Conservation (phyloP, 2,113 vertebrate genomes). For the Clarias batrachus region DNA sequence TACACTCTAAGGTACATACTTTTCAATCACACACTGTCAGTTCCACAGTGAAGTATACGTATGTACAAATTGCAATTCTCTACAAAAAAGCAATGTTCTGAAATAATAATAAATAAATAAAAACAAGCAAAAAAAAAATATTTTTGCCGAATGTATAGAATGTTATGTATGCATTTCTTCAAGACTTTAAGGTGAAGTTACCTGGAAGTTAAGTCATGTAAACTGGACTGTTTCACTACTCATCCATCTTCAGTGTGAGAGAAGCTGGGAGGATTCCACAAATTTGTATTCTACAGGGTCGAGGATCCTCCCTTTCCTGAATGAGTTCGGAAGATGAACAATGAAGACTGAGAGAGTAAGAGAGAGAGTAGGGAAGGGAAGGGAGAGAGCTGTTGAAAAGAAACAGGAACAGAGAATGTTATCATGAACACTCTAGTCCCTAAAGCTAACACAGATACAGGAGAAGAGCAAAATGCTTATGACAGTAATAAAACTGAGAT, state of each 20-base stretch:
- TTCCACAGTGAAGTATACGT: neutral
- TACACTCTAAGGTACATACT: no score
- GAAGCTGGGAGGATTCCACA: no score
- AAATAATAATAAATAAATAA: neutral
- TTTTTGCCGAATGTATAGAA: neutral
- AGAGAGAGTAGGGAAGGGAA: no score
- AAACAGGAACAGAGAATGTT: neutral
- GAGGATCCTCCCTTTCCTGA: no score
- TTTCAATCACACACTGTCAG: neutral
- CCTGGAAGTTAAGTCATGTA: no score
- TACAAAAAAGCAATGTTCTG: neutral
- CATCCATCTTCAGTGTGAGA: no score
- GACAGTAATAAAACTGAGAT: neutral
- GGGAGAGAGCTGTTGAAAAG: no score
- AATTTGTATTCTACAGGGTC: no score
- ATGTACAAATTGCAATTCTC: neutral
- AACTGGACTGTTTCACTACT: no score
- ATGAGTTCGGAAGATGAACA: no score
- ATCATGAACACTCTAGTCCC: neutral
- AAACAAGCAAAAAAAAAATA: no score
- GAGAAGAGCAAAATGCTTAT: neutral
- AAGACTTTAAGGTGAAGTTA: neutral
- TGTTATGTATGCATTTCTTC: neutral
- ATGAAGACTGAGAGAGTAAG: no score
- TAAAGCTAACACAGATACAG: neutral